These are phyloP conservation scores for Hypomecis punctinalis DNA, from an alignment of 2,888 invertebrate species.

Conservation along the genomic window DNA sequence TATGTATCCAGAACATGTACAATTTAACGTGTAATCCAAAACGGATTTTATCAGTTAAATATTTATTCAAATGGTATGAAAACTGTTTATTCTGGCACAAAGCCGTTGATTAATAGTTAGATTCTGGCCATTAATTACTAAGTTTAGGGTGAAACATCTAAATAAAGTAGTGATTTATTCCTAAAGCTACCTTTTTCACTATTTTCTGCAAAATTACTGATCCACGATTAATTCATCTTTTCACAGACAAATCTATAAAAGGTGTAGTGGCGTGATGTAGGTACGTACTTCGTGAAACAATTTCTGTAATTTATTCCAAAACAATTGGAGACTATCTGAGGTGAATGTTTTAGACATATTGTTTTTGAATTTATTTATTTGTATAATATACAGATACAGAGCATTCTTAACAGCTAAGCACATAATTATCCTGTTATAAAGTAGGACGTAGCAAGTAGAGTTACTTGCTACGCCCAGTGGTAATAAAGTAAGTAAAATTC, in stretches of 20 bases:
- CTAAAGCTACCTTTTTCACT: neutral
- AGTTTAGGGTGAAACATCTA: constrained; percentile 20
- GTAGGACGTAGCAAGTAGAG: no score
- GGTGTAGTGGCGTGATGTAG: no score
- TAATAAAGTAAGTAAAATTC: no score
- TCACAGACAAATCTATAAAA: constrained; percentile 2
- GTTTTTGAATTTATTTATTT: no score
- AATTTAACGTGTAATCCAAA: neutral
- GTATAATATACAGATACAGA: no score
- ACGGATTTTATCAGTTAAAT: neutral
- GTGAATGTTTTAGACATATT: no score
- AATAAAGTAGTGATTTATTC: constrained; percentile 21
- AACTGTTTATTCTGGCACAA: constrained; percentile 17
- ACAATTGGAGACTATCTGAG: no score
- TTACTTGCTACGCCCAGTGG: no score
- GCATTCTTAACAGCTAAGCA: no score
- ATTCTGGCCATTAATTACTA: constrained; percentile 20
- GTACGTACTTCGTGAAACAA: no score
- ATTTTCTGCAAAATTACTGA: constrained; percentile 12
- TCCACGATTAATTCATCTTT: constrained; percentile 5
- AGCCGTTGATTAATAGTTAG: constrained; percentile 12
- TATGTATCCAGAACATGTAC: no score
- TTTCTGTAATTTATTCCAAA: neutral
- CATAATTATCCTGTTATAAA: no score
- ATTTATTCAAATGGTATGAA: neutral